Conservation (phyloP, 1,140 invertebrate species). For the Drosophila parvula region DNA sequence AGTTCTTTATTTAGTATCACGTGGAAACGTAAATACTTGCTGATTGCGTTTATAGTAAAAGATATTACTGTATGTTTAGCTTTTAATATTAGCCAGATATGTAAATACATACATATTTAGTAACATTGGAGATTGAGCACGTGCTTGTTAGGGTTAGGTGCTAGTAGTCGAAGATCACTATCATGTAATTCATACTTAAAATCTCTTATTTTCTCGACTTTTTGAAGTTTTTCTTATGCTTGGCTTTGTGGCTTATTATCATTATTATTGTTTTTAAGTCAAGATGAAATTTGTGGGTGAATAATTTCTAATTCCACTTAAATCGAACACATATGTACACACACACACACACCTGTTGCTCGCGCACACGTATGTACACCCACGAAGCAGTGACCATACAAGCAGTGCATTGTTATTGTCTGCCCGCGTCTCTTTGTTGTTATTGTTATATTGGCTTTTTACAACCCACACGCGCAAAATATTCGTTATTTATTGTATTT, state of each 20-base stretch:
- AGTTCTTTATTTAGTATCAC: too few species aligned
- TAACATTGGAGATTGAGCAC: too few species aligned
- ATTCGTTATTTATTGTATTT: slow-evolving; percentile 69
- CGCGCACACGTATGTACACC: slow-evolving; percentile 11
- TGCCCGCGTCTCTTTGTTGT: slow-evolving; percentile 25
- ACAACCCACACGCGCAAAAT: slow-evolving; percentile 60
- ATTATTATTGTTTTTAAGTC: slow-evolving; percentile 27
- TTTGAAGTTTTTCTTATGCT: neutral
- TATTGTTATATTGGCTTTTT: slow-evolving; percentile 55
- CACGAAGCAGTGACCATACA: slow-evolving; percentile 44
- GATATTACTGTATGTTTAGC: too few species aligned
- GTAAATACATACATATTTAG: too few species aligned
- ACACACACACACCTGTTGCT: slow-evolving; percentile 36
- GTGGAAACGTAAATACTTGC: too few species aligned
- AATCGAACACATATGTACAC: slow-evolving; percentile 21
- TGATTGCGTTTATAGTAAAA: too few species aligned
- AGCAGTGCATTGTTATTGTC: slow-evolving; percentile 52
- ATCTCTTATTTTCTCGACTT: slow-evolving; percentile 3
- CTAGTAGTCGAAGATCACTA: neutral
- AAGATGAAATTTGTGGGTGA: slow-evolving; percentile 57
- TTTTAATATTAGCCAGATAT: too few species aligned
- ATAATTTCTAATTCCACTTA: slow-evolving; percentile 61
- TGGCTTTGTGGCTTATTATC: slow-evolving; percentile 14
- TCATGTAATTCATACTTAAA: neutral
- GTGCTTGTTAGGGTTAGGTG: too few species aligned